Evolutionary conservation across 2,888 invertebrate genomes (phyloP).

Genomic region (Sesia bembeciformis): DNA sequence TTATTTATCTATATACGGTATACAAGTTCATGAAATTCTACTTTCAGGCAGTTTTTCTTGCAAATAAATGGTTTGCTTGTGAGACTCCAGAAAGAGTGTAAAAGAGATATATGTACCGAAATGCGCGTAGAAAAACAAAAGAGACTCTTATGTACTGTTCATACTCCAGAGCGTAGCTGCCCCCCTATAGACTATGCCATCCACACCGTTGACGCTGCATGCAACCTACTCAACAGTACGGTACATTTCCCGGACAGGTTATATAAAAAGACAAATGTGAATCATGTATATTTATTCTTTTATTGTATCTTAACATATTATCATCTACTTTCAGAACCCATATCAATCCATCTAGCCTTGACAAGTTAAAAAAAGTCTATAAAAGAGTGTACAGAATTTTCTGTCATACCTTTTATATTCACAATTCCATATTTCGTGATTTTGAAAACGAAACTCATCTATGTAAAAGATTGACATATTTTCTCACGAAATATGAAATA

Average conservation of each 20-base stretch:
- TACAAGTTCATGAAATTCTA: neutral
- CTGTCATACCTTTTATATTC: constrained; percentile 99
- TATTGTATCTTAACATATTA: neutral
- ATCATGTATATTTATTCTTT: no score
- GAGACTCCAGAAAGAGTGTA: constrained; percentile 95
- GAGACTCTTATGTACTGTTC: constrained; percentile 99
- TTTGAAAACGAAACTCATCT: constrained; percentile 97
- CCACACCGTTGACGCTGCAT: constrained; percentile 98
- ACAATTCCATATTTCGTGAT: constrained; percentile 95
- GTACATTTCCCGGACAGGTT: constrained; percentile 99
- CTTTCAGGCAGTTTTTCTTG: constrained; percentile 95
- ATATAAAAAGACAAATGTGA: neutral
- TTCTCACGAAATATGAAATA: constrained; percentile 98
- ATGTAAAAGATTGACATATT: constrained; percentile 96
- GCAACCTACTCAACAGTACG: constrained; percentile 94
- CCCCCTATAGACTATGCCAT: constrained; percentile 99
- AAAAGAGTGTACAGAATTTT: constrained; percentile 99
- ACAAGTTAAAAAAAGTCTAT: constrained; percentile 98
- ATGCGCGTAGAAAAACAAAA: constrained; percentile 99
- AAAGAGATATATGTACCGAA: constrained; percentile 97
- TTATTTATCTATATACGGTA: neutral
- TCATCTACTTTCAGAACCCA: constrained; percentile 84
- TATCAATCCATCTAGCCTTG: constrained; percentile 99
- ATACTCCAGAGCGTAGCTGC: constrained; percentile 99
- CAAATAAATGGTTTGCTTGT: constrained; percentile 98